These are phyloP conservation scores for Anser cygnoides DNA, from an alignment of 2,113 vertebrate genomes.

Conservation along the genomic window DNA sequence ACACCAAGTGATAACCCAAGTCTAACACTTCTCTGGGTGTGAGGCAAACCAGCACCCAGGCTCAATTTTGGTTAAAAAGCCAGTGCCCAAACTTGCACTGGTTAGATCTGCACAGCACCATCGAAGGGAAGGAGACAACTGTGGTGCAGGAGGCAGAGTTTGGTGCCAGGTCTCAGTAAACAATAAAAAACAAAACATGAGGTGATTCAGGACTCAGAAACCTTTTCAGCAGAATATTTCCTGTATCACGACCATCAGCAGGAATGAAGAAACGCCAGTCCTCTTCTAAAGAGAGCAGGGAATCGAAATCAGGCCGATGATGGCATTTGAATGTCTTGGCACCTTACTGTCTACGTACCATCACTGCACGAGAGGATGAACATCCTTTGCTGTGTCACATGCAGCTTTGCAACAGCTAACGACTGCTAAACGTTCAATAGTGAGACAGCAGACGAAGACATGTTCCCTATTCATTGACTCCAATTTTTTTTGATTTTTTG, in stretches of 20 bases:
- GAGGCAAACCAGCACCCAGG: neutral
- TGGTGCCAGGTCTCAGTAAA: neutral
- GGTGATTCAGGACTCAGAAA: neutral
- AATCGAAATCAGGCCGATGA: neutral
- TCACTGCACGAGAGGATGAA: neutral
- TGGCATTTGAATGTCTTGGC: neutral
- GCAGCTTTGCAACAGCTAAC: neutral
- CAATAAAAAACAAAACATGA: neutral
- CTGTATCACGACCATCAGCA: neutral
- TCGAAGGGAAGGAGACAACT: neutral
- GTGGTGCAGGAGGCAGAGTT: neutral
- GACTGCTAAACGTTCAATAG: neutral
- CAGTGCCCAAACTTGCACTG: neutral
- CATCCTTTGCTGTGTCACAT: neutral
- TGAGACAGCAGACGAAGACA: neutral
- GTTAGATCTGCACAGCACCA: constrained; percentile 9
- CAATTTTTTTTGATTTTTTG: neutral
- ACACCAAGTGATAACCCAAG: neutral
- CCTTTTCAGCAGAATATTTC: neutral
- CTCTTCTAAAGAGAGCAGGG: neutral
- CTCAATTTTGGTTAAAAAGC: neutral
- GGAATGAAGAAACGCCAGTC: neutral
- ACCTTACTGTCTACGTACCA: neutral
- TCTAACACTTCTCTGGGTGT: neutral
- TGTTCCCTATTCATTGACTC: neutral